These are phyloP conservation scores for Shinisaurus crocodilurus DNA, from an alignment of 2,113 vertebrate genomes.

Conservation along the genomic window DNA sequence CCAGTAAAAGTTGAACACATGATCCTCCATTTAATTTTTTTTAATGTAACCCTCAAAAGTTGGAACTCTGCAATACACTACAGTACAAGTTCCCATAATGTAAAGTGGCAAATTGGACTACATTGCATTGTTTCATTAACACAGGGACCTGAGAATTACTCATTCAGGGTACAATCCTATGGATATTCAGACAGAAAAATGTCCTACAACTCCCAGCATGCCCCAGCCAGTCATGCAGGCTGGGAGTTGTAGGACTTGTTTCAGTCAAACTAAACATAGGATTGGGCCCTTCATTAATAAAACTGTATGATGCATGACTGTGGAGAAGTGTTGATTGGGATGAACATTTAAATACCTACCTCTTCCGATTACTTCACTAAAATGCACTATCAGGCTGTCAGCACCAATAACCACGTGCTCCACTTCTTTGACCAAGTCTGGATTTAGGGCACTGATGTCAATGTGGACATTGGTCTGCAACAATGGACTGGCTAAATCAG, in stretches of 20 bases:
- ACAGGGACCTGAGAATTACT: too few relatives aligned
- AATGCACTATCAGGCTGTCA: conserved; percentile 91
- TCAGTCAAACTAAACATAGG: too few relatives aligned
- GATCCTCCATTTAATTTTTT: not conserved
- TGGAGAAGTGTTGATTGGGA: conserved; percentile 34
- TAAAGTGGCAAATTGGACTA: not conserved
- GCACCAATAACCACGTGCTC: conserved; percentile 95
- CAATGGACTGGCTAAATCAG: conserved; percentile 91
- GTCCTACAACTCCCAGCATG: too few relatives aligned
- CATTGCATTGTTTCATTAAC: not conserved
- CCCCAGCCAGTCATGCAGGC: too few relatives aligned
- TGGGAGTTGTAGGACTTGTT: too few relatives aligned
- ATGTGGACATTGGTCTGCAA: conserved; percentile 91
- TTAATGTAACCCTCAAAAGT: not conserved
- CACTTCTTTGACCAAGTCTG: conserved; percentile 94
- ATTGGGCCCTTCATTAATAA: not conserved
- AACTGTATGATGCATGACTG: not conserved
- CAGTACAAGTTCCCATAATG: not conserved
- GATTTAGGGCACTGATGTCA: conserved; percentile 91
- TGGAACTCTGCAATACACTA: not conserved
- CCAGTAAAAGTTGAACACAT: not conserved
- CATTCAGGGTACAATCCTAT: not conserved
- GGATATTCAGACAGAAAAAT: too few relatives aligned
- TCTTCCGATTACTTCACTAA: conserved; percentile 95
- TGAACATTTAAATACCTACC: conserved; percentile 78